These are phyloP conservation scores for Branchipolynoe longqiensis DNA, from an alignment of 2,888 invertebrate genomes.

Conservation along the genomic window DNA sequence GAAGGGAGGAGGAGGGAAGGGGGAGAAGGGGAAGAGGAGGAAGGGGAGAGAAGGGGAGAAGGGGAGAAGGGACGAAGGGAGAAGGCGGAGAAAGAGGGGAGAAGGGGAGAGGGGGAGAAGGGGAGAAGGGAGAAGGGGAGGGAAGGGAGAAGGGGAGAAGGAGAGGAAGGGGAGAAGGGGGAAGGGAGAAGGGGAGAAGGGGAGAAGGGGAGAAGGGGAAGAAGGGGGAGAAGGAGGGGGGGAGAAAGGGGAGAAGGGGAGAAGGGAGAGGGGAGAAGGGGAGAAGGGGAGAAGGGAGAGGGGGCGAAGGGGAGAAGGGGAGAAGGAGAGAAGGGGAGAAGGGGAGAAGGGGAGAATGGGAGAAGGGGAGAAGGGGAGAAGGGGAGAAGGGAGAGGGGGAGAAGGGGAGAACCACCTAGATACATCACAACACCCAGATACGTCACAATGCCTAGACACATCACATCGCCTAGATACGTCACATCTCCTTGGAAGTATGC, in stretches of 20 bases:
- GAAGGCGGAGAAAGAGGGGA: no score
- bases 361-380: neutral
- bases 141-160: neutral
- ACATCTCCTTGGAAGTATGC: no score
- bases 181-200: neutral
- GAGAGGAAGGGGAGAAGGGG: neutral
- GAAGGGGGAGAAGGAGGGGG: neutral
- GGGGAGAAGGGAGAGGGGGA: neutral
- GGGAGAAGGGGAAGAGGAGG: no score
- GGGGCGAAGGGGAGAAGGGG: neutral
- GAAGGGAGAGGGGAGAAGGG: slow-evolving; percentile 30
- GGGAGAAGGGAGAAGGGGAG: neutral
- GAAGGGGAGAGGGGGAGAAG: neutral
- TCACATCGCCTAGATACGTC: neutral
- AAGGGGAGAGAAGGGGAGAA: neutral
- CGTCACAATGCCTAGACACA: neutral
- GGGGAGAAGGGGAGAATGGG: neutral
- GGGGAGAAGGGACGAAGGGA: neutral
- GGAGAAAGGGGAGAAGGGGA: slow-evolving; percentile 8
- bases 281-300: slow-evolving; percentile 14
- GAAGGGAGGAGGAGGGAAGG: no score
- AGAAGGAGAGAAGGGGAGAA: neutral
- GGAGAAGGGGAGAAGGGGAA: neutral
- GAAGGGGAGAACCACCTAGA: slow-evolving; percentile 3
- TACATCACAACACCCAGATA: neutral